Evolutionary conservation across 2,888 invertebrate species (phyloP).

Genomic region (Anodontia alba): DNA sequence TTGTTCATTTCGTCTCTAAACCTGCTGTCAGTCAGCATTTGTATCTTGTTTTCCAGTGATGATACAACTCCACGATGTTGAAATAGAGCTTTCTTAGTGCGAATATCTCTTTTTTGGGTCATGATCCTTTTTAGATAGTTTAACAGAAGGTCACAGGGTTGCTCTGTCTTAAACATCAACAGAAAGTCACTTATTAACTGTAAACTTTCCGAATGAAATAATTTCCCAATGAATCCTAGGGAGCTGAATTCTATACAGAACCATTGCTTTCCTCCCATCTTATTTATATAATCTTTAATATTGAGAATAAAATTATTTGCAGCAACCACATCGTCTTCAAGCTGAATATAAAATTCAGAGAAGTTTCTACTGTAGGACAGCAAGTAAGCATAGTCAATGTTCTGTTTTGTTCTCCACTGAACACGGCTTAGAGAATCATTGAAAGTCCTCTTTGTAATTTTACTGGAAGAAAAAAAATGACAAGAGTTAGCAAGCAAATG

Average conservation of each 20-base stretch:
- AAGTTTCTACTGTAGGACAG: conserved; percentile 77
- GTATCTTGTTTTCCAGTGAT: conserved; percentile 41
- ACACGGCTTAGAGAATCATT: conserved; percentile 81
- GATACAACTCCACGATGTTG: conserved; percentile 48
- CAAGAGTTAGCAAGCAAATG: no score
- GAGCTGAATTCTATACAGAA: conserved; percentile 47
- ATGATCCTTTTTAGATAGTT: conserved; percentile 36
- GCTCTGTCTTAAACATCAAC: conserved; percentile 39
- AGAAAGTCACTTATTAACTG: conserved; percentile 38
- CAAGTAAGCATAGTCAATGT: conserved; percentile 82
- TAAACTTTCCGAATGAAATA: conserved; percentile 46
- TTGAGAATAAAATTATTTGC: conserved; percentile 77
- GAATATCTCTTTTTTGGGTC: conserved; percentile 26
- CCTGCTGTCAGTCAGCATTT: conserved; percentile 16
- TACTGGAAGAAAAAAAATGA: conserved; percentile 29
- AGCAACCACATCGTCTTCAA: conserved; percentile 83
- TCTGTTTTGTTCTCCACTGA: conserved; percentile 84
- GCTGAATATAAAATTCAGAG: conserved; percentile 81
- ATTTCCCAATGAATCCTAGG: conserved; percentile 58
- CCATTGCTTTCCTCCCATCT: conserved; percentile 29
- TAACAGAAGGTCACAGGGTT: conserved; percentile 49
- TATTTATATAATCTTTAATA: conserved; percentile 64
- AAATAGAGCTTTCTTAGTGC: conserved; percentile 34
- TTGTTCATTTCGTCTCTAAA: conserved; percentile 8
- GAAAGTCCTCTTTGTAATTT: conserved; percentile 70